Evolutionary conservation across 2,888 invertebrate genomes (phyloP), one percentile per base, ranked within the genome.

Genomic region (Torymus aiolomorphi): DNA sequence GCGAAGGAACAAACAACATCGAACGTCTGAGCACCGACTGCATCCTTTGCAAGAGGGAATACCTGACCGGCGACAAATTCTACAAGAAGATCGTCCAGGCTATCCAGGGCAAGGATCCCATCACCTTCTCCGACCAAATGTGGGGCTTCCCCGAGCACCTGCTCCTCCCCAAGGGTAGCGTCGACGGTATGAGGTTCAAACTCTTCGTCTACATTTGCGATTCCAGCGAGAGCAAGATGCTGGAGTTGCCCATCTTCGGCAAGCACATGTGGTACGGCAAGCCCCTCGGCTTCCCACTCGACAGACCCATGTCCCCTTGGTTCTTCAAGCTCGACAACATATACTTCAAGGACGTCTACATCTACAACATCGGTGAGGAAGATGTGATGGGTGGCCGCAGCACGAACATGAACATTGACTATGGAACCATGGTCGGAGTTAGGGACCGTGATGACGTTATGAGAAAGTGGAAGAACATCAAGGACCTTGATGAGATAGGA

Each of bases 291-390:
- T 80, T 67, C 67, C 96, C 96, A 82, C 93, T 96, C 87, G 95
- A 96, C 88, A 93, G 94, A 84, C 91, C 91, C 24, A 92, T 94
- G 86, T 91, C 88, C 75, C 91, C 93, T 65, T 90, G 90, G 70
- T 91, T 91, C 81, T 94, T 94, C 92, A 91, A 91, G 83, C 93
- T 94, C n/a, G 93, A 94, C 63, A 95, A 95, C 89, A 92, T 93
- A 91, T 92, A 88, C 91, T 91, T 92, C 87, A 91, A 93, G 89
- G 93, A 94, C 85, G 92, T 93, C 2, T 79, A 85, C 65, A 91
- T 94, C 84, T 92, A 91, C 88, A 92, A 93, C 86, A 90, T 91
- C 80, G 91, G 2, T 31, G 31, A 31, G 31, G 31, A 3, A 5
- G 31, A 31, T 31, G 2, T 31, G 31, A 31, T 31, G 31, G 2